These are phyloP conservation scores for Nettapus auritus DNA, from an alignment of 2,113 vertebrate genomes.

Conservation along the genomic window DNA sequence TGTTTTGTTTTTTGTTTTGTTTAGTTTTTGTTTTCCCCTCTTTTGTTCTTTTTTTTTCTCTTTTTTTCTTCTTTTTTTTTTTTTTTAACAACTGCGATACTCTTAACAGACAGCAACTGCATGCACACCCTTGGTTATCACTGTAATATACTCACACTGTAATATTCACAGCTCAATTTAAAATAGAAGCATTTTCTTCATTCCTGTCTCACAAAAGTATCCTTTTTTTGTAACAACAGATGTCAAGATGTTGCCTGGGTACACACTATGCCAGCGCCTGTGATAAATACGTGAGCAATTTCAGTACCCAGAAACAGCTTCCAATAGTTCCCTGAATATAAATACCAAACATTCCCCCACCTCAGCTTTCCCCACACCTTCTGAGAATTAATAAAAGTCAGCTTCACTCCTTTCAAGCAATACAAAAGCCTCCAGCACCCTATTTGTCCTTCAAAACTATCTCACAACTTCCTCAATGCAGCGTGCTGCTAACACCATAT, in stretches of 20 bases:
- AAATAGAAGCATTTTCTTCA: background rate
- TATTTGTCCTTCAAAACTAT: background rate
- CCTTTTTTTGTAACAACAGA: background rate
- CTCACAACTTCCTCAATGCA: background rate
- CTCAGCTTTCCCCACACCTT: background rate
- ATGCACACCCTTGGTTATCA: background rate
- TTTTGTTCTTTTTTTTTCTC: background rate
- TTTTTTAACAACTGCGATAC: background rate
- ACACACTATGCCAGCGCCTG: background rate
- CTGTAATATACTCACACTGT: background rate
- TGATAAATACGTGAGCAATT: background rate
- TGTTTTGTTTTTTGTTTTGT: background rate
- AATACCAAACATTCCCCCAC: background rate
- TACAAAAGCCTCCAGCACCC: background rate
- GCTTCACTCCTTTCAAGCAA: background rate
- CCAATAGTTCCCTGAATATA: background rate
- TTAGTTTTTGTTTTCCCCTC: background rate
- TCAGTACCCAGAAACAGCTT: background rate
- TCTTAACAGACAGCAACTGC: background rate
- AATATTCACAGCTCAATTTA: background rate
- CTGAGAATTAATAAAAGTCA: background rate
- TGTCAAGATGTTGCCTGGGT: background rate
- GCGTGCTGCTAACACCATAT: rapidly evolving
- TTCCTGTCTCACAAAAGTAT: background rate
- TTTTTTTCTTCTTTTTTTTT: background rate